Base-by-base conservation (phyloP, 2,888 invertebrate species). In the Odiellus spinosus region DNA sequence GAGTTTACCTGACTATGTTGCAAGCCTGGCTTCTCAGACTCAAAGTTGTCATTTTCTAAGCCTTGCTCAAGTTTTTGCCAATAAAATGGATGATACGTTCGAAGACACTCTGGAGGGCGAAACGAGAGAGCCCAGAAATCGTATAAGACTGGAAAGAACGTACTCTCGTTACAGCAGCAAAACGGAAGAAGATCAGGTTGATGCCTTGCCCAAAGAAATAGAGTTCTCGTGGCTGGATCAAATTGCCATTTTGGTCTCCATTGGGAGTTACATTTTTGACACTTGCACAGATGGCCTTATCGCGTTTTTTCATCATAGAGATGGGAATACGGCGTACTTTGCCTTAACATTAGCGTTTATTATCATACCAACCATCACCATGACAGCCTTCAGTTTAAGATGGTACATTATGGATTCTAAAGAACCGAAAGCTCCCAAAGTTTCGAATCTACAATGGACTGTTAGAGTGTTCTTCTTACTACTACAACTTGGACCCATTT, bases 401-500 rank as follows among this genome's bases (percentile, higher is more conserved):
- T 82, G 83, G 82, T 61, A 58, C 44, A 45, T 58, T 6, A 45
- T 55, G 12, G 57, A 58, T 45, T 49, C 52, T 10, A 50, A 53
- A 39, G 45, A 49, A 32, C 50, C 50, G 10, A 46, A 39, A 20
- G 40, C 53, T 12, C 53, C 53, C 0, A 32, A 35, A 20, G 55
- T 52, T 12, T 47, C 50, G 2, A 47, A 43, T 18, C 40, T 33
- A 3, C 49, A 55, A 45, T 59, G 59, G 59, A 42, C 47, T 20
- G 12, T 58, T 14, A 47, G 58, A 42, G 44, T 56, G 21, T 26
- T 58, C 26, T 56, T 55, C 46, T 63, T 82, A 32, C 60, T 77
- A 15, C 71, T 82, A 45, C 82, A 82, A 66, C 70, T 82, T 63
- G 80, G 82, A 2, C 82, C 82, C 0, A 74, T 81, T 36, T 64